Base-by-base conservation (phyloP, 92 coral and sea anemone genomes). In the Palythoa grandiflora region DNA sequence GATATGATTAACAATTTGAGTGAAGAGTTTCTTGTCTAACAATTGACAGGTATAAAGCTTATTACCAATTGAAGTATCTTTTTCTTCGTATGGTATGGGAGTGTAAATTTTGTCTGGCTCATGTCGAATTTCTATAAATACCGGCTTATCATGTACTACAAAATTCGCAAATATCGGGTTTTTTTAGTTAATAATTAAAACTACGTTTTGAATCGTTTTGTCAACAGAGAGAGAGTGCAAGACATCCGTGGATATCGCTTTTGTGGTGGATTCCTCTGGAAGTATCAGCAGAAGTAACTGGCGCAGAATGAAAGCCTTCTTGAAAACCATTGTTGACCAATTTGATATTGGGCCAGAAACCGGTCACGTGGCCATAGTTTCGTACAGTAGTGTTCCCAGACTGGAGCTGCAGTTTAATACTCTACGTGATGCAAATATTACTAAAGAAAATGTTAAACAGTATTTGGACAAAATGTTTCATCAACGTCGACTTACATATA, bases 261-360 rank as follows among this genome's bases (percentile, higher is more conserved):
- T 73, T 50, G 7, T 73, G n/a, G 78, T 75, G 80, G 60, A 48
- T 55, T 75, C 80, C 61, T 75, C 80, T 21, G 80, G 80, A 75
- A 75, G 80, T 50, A 75, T 75, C 38, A 48, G 79, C 55, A 75
- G 38, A 75, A 5, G 17, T 4, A 75, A 75, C 57, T 75, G 79
- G 79, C n/a, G 15, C 1, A 75, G 38, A 48, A 75, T 75, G 79
- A 77, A 77, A 50, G 81, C 14, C 0, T 77, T 77, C 81, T 77
- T 77, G 47, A 77, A 77, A 28, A 20, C 66, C 38, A 50, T 77
- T 77, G 61, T 54, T 36, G 37, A 52, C 68, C 66, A 77, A 12
- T 77, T 77, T 77, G 81, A 77, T 54, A 77, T 77, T 39, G 81
- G 81, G 20, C 81, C 81, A 39, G 66, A 52, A 28, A 77, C 44